A percentile compares a stretch with the other conserved stretches of the same genome.
Conservation (phyloP, 2,888 invertebrate species). For the Oxyscelio sp. region DNA sequence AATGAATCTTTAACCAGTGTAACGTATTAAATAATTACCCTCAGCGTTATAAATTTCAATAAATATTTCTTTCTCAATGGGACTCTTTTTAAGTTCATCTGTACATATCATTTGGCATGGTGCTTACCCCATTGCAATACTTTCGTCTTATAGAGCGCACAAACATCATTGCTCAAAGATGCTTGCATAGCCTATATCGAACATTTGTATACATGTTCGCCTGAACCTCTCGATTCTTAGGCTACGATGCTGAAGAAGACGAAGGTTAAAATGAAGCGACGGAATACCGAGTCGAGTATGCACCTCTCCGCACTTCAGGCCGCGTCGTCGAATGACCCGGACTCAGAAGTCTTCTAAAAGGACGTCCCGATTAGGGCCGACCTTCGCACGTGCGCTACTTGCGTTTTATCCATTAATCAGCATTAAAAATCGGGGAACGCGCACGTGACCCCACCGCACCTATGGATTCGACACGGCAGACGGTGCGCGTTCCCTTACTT, state of each 20-base stretch:
- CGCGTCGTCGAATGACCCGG: constrained; percentile 87
- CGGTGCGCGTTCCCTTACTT: constrained; percentile 16
- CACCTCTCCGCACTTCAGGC: constrained; percentile 89
- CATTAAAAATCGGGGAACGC: constrained; percentile 22
- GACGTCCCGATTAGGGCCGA: constrained; percentile 35
- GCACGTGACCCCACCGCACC: constrained; percentile 23
- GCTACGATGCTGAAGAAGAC: constrained; percentile 99
- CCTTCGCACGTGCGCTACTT: constrained; percentile 34
- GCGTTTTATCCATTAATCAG: constrained; percentile 16
- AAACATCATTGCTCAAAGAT: neutral
- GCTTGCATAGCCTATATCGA: constrained; percentile 28
- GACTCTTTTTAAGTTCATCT: too few species aligned
- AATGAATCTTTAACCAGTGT: too few species aligned
- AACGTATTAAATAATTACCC: too few species aligned
- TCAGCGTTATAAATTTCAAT: too few species aligned
- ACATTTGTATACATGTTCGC: constrained; percentile 80
- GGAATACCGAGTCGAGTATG: constrained; percentile 97
- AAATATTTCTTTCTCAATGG: too few species aligned
- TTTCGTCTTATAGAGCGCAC: too few species aligned
- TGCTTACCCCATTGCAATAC: too few species aligned
- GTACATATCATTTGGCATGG: too few species aligned
- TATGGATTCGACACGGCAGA: constrained; percentile 4
- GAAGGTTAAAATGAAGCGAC: constrained; percentile 98
- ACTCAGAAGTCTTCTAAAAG: constrained; percentile 75
- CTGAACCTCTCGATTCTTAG: constrained; percentile 91